Base-by-base conservation (phyloP, 2,113 vertebrate genomes). In the Hyla sarda region DNA sequence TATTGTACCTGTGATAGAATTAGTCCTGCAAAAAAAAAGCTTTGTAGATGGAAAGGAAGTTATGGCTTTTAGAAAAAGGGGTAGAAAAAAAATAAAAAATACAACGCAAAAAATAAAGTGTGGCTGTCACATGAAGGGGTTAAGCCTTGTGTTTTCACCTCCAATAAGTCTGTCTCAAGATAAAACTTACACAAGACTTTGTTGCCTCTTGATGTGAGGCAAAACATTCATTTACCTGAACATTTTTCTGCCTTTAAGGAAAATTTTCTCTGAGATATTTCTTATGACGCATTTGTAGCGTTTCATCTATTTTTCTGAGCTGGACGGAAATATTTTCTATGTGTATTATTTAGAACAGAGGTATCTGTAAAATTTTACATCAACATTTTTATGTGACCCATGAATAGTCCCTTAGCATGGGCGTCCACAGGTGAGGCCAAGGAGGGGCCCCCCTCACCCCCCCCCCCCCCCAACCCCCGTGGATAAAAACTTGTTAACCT, bases 191-290 rank as follows among this genome's bases (percentile, higher is more conserved):
- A 62, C 58, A 62, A 62, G 1, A 62, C 58, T 25, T 28, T 62
- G n/a, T 3, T 14, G 10, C n/a, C n/a, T 28, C n/a, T 62, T 8
- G n/a, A n/a, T 58, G 56, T n/a, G 10, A 58, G 23, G 1, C 56
- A n/a, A 6, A 9, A 58, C 6, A n/a, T 58, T 58, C 8, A 52
- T 41, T 41, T 41, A 8, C 41, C 16, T 52, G 16, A 52, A 50
- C 48, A 50, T 12, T 12, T 19, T 19, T 37, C 13, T 58, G 30
- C 78, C 56, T 65, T 32, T 21, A 10, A 81, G 58, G 78, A 47
- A 47, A 65, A 65, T 37, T 81, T 81, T 81, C 23, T 60, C 32
- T 25, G 30, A 50, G 28, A 58, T 45, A 80, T 80, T 62, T 81
- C 23, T 11, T 28, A 21, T 81, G 78, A 81, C 78, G 37, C 78